Conservation (phyloP, 2,888 invertebrate species). For the Merodon equestris region DNA sequence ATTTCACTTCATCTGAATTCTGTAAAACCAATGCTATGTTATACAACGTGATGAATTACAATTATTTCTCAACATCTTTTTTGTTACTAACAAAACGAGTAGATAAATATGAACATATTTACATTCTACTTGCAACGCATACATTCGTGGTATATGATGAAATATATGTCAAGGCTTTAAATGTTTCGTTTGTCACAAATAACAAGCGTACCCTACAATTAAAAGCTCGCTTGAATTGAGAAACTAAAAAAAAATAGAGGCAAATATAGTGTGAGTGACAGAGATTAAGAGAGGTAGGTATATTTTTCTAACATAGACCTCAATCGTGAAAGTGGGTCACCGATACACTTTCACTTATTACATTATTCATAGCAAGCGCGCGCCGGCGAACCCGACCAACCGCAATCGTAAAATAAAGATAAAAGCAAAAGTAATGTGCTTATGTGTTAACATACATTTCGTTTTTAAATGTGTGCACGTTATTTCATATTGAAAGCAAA, state of each 20-base stretch:
- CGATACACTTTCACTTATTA: constrained; percentile 93
- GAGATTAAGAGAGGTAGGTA: constrained; percentile 40
- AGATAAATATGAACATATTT: background rate
- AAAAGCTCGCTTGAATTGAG: constrained; percentile 57
- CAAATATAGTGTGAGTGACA: constrained; percentile 9
- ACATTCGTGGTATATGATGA: constrained; percentile 1
- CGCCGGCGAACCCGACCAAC: constrained; percentile 69
- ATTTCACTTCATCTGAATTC: no score
- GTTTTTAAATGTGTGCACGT: constrained; percentile 59
- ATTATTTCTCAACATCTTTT: constrained; percentile 17
- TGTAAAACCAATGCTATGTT: no score
- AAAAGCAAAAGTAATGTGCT: constrained; percentile 66
- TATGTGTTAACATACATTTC: constrained; percentile 37
- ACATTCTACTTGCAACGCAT: background rate
- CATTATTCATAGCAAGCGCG: constrained; percentile 80
- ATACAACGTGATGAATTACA: constrained; percentile 3
- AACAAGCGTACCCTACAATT: constrained; percentile 8
- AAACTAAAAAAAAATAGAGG: constrained; percentile 37
- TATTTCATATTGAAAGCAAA: constrained; percentile 79
- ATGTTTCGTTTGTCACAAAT: constrained; percentile 56
- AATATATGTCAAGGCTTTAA: constrained; percentile 66
- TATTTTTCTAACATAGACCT: constrained; percentile 90
- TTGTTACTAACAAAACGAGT: background rate
- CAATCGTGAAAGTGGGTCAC: constrained; percentile 96
- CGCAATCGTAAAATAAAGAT: constrained; percentile 65